These are phyloP conservation scores for Acinonyx jubatus DNA, from an alignment of 2,113 vertebrate genomes.

Conservation along the genomic window DNA sequence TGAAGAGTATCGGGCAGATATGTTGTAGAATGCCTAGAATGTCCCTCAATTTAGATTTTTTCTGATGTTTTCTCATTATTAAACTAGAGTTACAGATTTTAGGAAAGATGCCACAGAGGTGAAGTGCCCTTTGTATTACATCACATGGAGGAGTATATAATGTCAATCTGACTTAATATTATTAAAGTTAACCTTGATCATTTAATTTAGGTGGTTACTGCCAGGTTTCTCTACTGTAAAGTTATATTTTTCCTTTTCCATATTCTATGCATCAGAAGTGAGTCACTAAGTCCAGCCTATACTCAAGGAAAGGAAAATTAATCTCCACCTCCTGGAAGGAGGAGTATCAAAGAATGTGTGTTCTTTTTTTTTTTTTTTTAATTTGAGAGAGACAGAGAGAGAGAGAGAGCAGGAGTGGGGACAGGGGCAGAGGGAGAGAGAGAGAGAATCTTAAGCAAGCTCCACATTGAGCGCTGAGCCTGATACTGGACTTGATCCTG, in stretches of 20 bases:
- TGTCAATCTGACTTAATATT: background rate
- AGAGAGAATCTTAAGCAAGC: too few relatives aligned
- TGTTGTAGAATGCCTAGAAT: background rate
- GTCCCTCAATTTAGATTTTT: background rate
- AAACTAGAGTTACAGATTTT: background rate
- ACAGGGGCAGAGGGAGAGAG: too few relatives aligned
- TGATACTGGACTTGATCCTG: too few relatives aligned
- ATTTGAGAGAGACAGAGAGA: too few relatives aligned
- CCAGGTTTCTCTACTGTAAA: background rate
- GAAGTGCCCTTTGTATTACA: background rate
- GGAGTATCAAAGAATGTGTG: too few relatives aligned
- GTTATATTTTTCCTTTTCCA: background rate
- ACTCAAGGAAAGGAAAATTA: too few relatives aligned
- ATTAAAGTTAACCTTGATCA: background rate
- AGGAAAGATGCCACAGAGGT: background rate
- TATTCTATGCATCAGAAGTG: background rate
- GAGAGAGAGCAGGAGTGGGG: too few relatives aligned
- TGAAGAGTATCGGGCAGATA: background rate
- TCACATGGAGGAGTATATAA: background rate
- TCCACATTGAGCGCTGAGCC: too few relatives aligned
- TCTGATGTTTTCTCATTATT: background rate
- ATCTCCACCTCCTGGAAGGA: too few relatives aligned
- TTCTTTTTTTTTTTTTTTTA: too few relatives aligned
- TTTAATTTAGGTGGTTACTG: background rate
- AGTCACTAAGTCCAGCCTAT: too few relatives aligned